Evolutionary conservation across 1,140 invertebrate genomes (phyloP), one percentile per base, ranked within the genome.

Genomic region (Alviniconcha marisindica): DNA sequence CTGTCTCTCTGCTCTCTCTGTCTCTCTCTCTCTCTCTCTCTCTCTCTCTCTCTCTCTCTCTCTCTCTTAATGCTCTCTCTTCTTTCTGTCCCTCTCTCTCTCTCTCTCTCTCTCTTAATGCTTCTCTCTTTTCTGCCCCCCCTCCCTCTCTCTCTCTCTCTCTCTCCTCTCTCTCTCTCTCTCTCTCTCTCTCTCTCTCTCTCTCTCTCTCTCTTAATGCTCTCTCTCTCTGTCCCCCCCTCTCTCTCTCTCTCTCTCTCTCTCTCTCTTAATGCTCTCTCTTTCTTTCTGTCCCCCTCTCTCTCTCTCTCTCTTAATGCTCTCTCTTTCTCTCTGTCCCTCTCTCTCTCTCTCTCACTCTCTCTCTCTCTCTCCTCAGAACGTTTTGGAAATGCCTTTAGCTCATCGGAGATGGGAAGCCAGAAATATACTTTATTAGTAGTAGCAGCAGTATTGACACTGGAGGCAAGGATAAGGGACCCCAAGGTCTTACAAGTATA

Each of bases 1-100:
- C 12, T 71, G 63, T 33, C 21, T 69, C n/a, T 69, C 21, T 33
- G 31, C 5, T 69, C 56, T 60, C 10, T 60, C 56, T 60, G 18
- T 60, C 56, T 60, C 10, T 60, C 56, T 60, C 56, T 60, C 56
- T 60, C 56, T 60, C 56, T 60, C 56, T 60, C 56, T 60, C 56
- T 60, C 56, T 60, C 56, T 60, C 56, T 60, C 56, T 60, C 56
- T 60, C 56, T 60, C 56, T 60, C 56, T 60, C 56, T 60, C 10
- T 42, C 40, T 73, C 71, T 73, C 36, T 36, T 31, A 69, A 1
- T 31, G 18, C 33, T 5, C 2, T 73, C 0, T 73, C 21, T 42
- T 38, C 0, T 38, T 38, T 38, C 33, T 69, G 14, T 69, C 33
- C 15, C 48, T 51, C 48, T 51, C 48, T 51, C 48, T 51, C 48